Evolutionary conservation across 2,888 invertebrate species (phyloP).

Genomic region (Troides oblongomaculatus): DNA sequence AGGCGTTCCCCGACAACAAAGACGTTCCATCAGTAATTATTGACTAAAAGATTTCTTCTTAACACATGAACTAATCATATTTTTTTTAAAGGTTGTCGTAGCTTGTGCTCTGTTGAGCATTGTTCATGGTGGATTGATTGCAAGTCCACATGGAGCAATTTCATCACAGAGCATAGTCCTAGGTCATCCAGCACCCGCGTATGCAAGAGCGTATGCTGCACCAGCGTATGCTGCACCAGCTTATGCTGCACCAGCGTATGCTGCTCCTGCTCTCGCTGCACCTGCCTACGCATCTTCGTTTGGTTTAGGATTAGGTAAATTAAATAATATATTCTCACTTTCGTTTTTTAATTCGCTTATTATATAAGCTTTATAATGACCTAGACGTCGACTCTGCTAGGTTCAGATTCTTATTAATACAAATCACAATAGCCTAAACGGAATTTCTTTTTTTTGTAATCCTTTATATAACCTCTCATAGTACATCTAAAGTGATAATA

Average conservation of each 20-base stretch:
- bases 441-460: too few species aligned
- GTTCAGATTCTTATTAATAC: too few species aligned
- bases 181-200: slow-evolving; percentile 54
- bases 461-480: too few species aligned
- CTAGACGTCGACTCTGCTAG: too few species aligned
- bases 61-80: not conserved
- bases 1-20: too few species aligned
- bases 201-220: slow-evolving; percentile 38
- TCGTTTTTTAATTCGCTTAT: not conserved
- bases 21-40: too few species aligned
- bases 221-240: slow-evolving; percentile 44
- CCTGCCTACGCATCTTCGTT: slow-evolving; percentile 33
- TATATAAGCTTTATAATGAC: not conserved
- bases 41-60: not conserved
- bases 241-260: slow-evolving; percentile 37
- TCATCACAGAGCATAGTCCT: slow-evolving; percentile 69
- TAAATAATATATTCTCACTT: not conserved
- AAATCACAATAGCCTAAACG: too few species aligned
- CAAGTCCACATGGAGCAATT: slow-evolving; percentile 64
- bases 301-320: slow-evolving; percentile 42
- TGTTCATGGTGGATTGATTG: slow-evolving; percentile 73
- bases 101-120: slow-evolving; percentile 61
- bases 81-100: slow-evolving; percentile 50
- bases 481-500: too few species aligned
- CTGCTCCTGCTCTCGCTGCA: slow-evolving; percentile 38